Percentiles rank a stretch among this genome's conserved stretches.
Evolutionary conservation across 2,113 vertebrate species (phyloP).

Genomic region (Rhizomys pruinosus): DNA sequence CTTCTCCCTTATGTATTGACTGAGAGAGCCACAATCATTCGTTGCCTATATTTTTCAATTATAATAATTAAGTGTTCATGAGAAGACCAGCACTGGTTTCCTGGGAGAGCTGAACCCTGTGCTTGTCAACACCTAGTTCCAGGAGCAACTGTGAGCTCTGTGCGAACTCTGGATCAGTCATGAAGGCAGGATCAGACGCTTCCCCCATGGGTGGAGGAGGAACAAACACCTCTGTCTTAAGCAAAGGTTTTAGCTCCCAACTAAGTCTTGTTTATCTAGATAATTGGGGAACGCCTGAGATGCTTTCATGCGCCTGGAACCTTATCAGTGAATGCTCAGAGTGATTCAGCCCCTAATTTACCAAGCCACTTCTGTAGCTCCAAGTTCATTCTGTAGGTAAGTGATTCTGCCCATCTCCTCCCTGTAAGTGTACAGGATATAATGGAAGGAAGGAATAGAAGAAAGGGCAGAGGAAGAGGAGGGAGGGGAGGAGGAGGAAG

Average conservation of each 20-base stretch:
- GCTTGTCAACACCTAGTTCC: neutral
- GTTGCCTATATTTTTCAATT: constrained; percentile 55
- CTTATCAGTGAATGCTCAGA: neutral
- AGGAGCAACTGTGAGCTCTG: neutral
- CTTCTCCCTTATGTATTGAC: neutral
- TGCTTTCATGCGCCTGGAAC: neutral
- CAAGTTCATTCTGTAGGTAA: neutral
- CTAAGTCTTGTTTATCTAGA: neutral
- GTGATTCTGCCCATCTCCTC: neutral
- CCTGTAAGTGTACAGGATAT: neutral
- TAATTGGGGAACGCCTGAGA: too few relatives aligned
- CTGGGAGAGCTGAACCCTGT: neutral
- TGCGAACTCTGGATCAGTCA: neutral
- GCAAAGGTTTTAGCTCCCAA: neutral
- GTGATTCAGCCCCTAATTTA: neutral
- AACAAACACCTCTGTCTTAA: too few relatives aligned
- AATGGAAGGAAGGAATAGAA: neutral
- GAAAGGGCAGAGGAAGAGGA: neutral
- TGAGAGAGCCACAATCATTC: constrained; percentile 48
- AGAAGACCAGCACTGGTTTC: neutral
- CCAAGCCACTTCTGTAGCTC: neutral
- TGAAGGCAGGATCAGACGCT: neutral
- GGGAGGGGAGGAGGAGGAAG: too few relatives aligned
- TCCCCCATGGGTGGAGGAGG: neutral
- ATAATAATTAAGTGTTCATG: constrained; percentile 63